Base-by-base conservation (phyloP, 2,888 invertebrate genomes). In the Epinotia bilunana region DNA sequence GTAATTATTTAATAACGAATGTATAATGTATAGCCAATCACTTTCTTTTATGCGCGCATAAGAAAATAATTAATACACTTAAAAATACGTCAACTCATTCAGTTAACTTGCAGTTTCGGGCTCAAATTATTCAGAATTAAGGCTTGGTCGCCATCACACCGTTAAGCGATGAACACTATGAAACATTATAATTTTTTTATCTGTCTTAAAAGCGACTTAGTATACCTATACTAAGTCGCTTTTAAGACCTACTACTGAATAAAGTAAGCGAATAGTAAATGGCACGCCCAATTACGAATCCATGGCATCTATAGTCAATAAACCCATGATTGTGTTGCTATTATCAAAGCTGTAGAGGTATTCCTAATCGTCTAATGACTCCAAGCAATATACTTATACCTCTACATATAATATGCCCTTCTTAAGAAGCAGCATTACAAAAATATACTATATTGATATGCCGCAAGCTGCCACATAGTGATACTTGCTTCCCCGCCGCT, bases 31-130 rank as follows among this genome's bases (percentile, higher is more conserved):
- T 16, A 39, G 13, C 60, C 69, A 60, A 46, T 46, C 5, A 33
- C 55, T 20, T 61, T 70, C 58, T 20, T 58, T 74, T 49, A 39
- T 65, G 11, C 16, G 18, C 33, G 20, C 63, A 53, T 64, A 57
- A 58, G 20, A 57, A 65, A 60, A 53, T 58, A 74, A 57, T 57
- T 16, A 64, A 62, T 74, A 69, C 68, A 74, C 70, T 73, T 55
- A 46, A 63, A 72, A 72, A 69, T 64, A 65, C 74, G 82, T 78
- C 62, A 79, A 77, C 77, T 85, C 84, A 86, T 82, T 77, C 67
- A 43, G 79, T 83, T 79, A 82, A 78, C 79, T 81, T 82, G 84
- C 84, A 83, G 61, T 84, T 83, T 80, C 20, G 43, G 11, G 33
- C 33, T 43, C 53, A 72, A 53, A 70, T 78, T 69, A 71, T 39